Conservation (phyloP, 2,113 vertebrate genomes). For the Ciconia boyciana region DNA sequence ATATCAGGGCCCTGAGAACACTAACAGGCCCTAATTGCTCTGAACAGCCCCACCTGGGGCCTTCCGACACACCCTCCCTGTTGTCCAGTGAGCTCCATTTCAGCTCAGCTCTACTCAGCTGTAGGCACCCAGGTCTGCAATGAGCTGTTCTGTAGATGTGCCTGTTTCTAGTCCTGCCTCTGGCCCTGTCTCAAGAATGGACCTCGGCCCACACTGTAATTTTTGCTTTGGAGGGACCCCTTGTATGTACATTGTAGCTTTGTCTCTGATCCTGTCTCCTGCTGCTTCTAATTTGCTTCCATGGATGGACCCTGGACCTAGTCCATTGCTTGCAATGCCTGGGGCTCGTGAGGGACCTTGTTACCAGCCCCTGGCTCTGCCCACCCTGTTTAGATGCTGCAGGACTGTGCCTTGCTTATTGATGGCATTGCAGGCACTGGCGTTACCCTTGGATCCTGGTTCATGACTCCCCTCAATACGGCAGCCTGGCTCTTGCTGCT, state of each 20-base stretch:
- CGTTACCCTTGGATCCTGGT: background rate
- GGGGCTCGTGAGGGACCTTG: background rate
- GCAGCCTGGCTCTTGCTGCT: background rate
- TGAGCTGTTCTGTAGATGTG: background rate
- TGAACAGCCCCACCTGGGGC: background rate
- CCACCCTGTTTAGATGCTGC: background rate
- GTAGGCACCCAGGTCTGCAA: background rate
- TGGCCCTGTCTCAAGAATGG: background rate
- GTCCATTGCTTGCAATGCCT: background rate
- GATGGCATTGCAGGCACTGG: background rate
- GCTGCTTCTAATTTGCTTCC: background rate
- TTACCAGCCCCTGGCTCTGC: background rate
- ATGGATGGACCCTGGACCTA: background rate
- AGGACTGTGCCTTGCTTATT: background rate
- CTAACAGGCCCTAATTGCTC: no score
- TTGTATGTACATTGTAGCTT: background rate
- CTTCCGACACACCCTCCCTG: background rate
- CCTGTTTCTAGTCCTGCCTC: background rate
- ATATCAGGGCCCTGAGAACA: background rate
- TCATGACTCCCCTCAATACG: background rate
- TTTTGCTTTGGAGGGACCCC: background rate
- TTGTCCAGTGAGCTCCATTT: rapidly evolving
- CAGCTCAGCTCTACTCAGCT: background rate
- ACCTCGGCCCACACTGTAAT: background rate
- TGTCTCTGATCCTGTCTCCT: background rate